These are phyloP conservation scores for Hypercompe scribonia DNA, from an alignment of 2,888 invertebrate species.

Conservation along the genomic window DNA sequence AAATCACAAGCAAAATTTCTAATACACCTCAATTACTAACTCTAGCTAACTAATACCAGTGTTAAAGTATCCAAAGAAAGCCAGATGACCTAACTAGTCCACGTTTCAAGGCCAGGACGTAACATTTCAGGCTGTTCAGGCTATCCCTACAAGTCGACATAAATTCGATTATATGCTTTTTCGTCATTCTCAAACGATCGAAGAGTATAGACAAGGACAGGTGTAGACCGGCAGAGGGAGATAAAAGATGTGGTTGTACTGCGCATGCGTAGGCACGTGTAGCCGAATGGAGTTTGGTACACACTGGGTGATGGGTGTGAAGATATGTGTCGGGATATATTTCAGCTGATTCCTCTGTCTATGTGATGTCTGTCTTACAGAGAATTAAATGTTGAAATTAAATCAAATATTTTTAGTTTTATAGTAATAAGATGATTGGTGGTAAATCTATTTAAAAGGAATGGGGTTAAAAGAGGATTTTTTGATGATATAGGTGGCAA, in stretches of 20 bases:
- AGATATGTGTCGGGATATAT: constrained; percentile 57
- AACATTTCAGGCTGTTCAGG: constrained; percentile 53
- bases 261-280: constrained; percentile 84
- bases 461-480: too few relatives aligned
- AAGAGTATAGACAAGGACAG: constrained; percentile 71
- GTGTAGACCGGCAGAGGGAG: constrained; percentile 61
- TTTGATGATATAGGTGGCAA: not conserved
- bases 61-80: not conserved
- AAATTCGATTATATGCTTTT: constrained; percentile 85
- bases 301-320: constrained; percentile 50
- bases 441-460: too few relatives aligned
- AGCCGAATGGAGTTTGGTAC: constrained; percentile 52
- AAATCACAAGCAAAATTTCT: not conserved
- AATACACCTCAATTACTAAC: not conserved
- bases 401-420: not conserved
- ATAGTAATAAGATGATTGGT: not conserved
- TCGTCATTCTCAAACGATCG: constrained; percentile 84
- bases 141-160: constrained; percentile 72
- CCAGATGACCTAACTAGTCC: constrained; percentile 6
- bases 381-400: not conserved
- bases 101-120: constrained; percentile 66
- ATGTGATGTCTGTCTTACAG: too few relatives aligned
- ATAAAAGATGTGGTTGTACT: constrained; percentile 38
- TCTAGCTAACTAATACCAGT: not conserved
- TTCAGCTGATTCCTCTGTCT: not conserved